Base-by-base conservation (phyloP, 1,140 invertebrate species). In the Drosophila auraria region DNA sequence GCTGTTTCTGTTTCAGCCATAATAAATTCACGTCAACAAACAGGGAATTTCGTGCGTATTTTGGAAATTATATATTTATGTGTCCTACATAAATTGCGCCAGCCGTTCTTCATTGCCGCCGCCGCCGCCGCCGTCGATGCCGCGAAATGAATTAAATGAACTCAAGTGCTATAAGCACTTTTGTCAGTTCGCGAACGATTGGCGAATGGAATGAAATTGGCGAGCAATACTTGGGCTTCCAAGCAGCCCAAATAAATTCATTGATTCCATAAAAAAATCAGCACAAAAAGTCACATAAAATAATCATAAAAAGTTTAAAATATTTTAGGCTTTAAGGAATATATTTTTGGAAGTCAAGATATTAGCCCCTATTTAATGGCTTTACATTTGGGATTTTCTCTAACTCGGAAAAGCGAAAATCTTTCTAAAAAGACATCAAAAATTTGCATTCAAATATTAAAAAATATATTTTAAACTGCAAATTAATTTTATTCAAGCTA, bases 61-160 rank as follows among this genome's bases (percentile, higher is more conserved):
- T 77, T 76, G 74, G 74, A 77, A 77, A 76, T 77, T 36, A 57
- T 76, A 75, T 76, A 77, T 77, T 77, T 75, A 77, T 76, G 71
- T 58, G 74, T 77, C 61, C 71, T 53, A 76, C 71, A 77, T 75
- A 76, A 65, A 74, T 74, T 74, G 69, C 33, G 42, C 12, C 58
- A 7, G 23, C 33, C 33, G 27, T 27, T 30, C 14, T 15, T 30
- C 14, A 40, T 60, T 17, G 45, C 45, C 8, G 47, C 17, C 47
- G 20, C 20, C 20, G 20, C 20, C 20, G 20, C 20, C 20, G 20
- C 20, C 20, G 30, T 20, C 27, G 27, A 30, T 15, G 62, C 53
- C 9, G 27, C 27, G 14, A 69, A 51, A 38, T 68, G n/a, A 71
- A 54, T 68, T 68, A 56, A 54, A 53, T 54, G 49, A 66, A 45